phyloP scores from a whole-genome alignment of 1,140 invertebrate genomes.

The Daktulosphaira vitifoliae region DNA sequence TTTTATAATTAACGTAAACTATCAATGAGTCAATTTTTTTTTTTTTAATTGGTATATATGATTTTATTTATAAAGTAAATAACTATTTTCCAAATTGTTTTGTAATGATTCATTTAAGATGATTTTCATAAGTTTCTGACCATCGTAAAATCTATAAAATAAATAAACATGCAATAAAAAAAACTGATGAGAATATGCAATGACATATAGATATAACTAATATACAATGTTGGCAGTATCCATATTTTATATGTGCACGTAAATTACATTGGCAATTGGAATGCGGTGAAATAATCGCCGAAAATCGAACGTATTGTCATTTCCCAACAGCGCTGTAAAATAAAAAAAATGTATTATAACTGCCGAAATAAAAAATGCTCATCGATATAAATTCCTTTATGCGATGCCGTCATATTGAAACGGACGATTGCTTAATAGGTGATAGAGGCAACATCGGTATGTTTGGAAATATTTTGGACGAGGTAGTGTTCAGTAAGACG shows the following conservation, averaged over 20 bases:
- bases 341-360: conserved; percentile 18
- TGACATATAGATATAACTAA: too few species aligned
- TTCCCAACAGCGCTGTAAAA: background rate
- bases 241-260: conserved; percentile 4
- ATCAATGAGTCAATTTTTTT: too few species aligned
- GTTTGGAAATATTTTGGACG: conserved; percentile 23
- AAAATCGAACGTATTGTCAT: conserved; percentile 30
- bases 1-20: too few species aligned
- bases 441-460: background rate
- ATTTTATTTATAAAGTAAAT: too few species aligned
- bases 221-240: background rate
- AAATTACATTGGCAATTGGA: background rate
- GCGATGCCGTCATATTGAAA: background rate
- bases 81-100: too few species aligned
- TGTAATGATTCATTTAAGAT: too few species aligned
- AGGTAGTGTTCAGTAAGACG: background rate
- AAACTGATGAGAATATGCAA: too few species aligned
- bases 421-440: conserved; percentile 9
- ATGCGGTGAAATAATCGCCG: conserved; percentile 16
- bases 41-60: too few species aligned
- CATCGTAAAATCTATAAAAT: too few species aligned
- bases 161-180: too few species aligned
- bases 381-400: conserved; percentile 22
- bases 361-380: background rate
- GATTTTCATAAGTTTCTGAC: too few species aligned